Conservation (phyloP, 2,888 invertebrate species). For the Balanococcus diminutus region DNA sequence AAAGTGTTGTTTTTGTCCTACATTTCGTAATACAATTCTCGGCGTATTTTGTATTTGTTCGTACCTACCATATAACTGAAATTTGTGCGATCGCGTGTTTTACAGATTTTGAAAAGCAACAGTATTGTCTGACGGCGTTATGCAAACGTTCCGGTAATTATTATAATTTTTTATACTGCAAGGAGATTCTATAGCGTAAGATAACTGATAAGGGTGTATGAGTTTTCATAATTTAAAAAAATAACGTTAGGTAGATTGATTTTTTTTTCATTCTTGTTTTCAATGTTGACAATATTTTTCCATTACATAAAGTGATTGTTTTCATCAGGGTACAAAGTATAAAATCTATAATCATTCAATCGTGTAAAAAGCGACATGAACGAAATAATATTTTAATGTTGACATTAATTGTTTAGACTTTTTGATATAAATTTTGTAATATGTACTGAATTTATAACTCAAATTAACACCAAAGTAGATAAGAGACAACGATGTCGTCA, state of each 20-base stretch:
- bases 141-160: conserved; percentile 43
- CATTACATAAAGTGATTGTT: too few species aligned
- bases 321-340: too few species aligned
- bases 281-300: too few species aligned
- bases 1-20: not conserved
- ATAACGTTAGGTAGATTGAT: too few species aligned
- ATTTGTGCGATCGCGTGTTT: not conserved
- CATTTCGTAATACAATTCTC: not conserved
- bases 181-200: not conserved
- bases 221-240: not conserved
- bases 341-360: not conserved
- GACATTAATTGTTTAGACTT: too few species aligned
- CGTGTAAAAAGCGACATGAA: too few species aligned
- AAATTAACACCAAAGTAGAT: too few species aligned
- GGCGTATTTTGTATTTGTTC: not conserved
- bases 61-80: not conserved
- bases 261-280: too few species aligned
- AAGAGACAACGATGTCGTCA: too few species aligned
- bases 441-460: too few species aligned
- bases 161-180: not conserved
- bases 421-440: too few species aligned
- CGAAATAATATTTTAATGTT: too few species aligned
- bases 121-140: conserved; percentile 18
- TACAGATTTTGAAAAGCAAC: conserved; percentile 2
- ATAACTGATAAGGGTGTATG: not conserved